These are phyloP conservation scores for Fragum fragum DNA, from an alignment of 2,888 invertebrate genomes.

Conservation along the genomic window DNA sequence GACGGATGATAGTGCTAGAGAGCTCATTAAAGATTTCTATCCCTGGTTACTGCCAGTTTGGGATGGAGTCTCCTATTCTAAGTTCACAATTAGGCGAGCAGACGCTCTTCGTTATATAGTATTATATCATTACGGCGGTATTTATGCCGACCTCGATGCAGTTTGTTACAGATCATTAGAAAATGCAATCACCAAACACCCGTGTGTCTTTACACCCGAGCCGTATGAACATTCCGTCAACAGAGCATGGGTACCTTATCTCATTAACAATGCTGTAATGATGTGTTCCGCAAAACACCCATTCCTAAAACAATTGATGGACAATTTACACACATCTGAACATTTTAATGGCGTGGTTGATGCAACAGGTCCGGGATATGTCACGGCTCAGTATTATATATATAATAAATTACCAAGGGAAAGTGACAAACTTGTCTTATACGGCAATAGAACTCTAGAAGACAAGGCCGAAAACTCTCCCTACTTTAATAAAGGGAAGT, in stretches of 20 bases:
- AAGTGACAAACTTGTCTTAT: slow-evolving; percentile 9
- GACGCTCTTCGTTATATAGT: slow-evolving; percentile 83
- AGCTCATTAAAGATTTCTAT: slow-evolving; percentile 77
- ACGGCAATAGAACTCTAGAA: slow-evolving; percentile 7
- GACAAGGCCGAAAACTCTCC: slow-evolving; percentile 24
- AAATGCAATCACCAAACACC: slow-evolving; percentile 69
- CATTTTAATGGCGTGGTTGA: slow-evolving; percentile 32
- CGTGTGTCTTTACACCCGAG: slow-evolving; percentile 78
- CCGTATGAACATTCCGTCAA: slow-evolving; percentile 77
- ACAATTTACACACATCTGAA: slow-evolving; percentile 24
- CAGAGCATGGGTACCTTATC: slow-evolving; percentile 73
- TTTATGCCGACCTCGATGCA: slow-evolving; percentile 83
- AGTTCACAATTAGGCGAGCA: slow-evolving; percentile 75
- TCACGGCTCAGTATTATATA: slow-evolving; percentile 21
- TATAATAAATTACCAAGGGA: slow-evolving; percentile 29
- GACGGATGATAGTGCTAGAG: slow-evolving; percentile 81
- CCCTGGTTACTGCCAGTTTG: slow-evolving; percentile 74
- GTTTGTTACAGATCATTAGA: slow-evolving; percentile 77
- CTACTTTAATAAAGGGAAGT: slow-evolving; percentile 38
- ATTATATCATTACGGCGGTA: slow-evolving; percentile 81
- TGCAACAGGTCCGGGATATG: slow-evolving; percentile 33
- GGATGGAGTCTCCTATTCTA: slow-evolving; percentile 70
- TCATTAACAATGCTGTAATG: slow-evolving; percentile 79
- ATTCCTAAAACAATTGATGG: slow-evolving; percentile 70
- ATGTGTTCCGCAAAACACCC: slow-evolving; percentile 76